A percentile compares a stretch with the other conserved stretches of the same genome.
These are phyloP conservation scores for Cistogaster globosa DNA, from an alignment of 2,888 invertebrate genomes.

Conservation along the genomic window DNA sequence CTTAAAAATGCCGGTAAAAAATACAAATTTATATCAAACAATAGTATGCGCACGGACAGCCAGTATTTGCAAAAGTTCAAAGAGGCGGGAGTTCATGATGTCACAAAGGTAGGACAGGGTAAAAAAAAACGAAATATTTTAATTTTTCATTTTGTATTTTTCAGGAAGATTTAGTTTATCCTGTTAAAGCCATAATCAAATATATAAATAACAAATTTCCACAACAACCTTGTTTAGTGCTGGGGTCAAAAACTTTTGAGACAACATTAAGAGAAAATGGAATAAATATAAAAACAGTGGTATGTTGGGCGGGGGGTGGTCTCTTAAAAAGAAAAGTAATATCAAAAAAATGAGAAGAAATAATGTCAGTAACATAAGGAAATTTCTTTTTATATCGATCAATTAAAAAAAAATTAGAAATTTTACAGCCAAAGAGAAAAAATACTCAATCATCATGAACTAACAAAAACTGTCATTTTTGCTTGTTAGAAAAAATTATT, in stretches of 20 bases:
- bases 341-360: too few relatives aligned
- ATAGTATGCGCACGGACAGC: constrained; percentile 76
- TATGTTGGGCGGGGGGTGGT: constrained; percentile 68
- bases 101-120: constrained; percentile 74
- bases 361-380: too few relatives aligned
- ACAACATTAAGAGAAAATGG: constrained; percentile 79
- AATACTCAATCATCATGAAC: too few relatives aligned
- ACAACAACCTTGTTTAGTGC: constrained; percentile 80
- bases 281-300: constrained; percentile 78
- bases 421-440: too few relatives aligned
- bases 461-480: too few relatives aligned
- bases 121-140: not conserved
- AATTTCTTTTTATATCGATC: too few relatives aligned
- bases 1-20: constrained; percentile 81
- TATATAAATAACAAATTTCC: constrained; percentile 82
- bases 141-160: not conserved
- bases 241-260: constrained; percentile 78
- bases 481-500: not conserved
- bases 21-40: constrained; percentile 80
- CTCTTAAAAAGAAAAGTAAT: too few relatives aligned
- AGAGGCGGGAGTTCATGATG: constrained; percentile 73
- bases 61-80: constrained; percentile 75
- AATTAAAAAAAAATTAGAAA: too few relatives aligned
- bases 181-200: constrained; percentile 80
- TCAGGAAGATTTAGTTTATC: constrained; percentile 82